Evolutionary conservation across 2,113 vertebrate species (phyloP), one percentile per base, ranked within the genome.

Genomic region (Stictonetta naevosa): DNA sequence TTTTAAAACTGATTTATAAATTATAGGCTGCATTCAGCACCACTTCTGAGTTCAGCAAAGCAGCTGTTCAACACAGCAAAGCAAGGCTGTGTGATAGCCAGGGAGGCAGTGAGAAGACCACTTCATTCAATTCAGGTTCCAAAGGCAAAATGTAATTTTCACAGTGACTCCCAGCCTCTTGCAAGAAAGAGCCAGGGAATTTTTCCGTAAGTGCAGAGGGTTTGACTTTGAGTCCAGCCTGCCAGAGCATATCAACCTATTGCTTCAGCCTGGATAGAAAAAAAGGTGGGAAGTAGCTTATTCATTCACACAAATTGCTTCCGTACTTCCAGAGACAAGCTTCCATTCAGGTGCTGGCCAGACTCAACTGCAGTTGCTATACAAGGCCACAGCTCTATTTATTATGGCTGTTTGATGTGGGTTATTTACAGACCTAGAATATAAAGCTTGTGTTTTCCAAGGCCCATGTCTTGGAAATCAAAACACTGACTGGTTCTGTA

Each of bases 371-470:
- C 50, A 11, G 4, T 75, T 90, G 63, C 66, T 92, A 87, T 91
- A 85, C 69, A 87, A 38, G 80, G 13, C 62, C 88, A 83, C 0
- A 1, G 58, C 56, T 90, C 59, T 92, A 60, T 92, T 86, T 87
- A 76, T 58, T 33, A 42, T 56, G 53, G 77, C 80, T 94, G 28
- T 91, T 94, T 94, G 91, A 83, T 87, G 90, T 88, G 86, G 76
- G 53, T 94, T 96, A 93, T 90, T 96, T 94, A 94, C 80, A 93
- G 75, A 53, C 55, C 52, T 91, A 46, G 80, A 94, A 68, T 53
- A 72, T 75, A 82, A 89, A 92, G 74, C 66, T 63, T 55, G 48
- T 60, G 74, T 93, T 95, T 96, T 91, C 44, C 81, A 79, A 79
- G 67, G 73, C 67, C 53, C 53, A 28, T 11, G 8, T 85, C 53